Percentiles rank a stretch among this genome's conserved stretches.
Evolutionary conservation across 2,888 invertebrate species (phyloP).

Genomic region (Ectemnius continuus): DNA sequence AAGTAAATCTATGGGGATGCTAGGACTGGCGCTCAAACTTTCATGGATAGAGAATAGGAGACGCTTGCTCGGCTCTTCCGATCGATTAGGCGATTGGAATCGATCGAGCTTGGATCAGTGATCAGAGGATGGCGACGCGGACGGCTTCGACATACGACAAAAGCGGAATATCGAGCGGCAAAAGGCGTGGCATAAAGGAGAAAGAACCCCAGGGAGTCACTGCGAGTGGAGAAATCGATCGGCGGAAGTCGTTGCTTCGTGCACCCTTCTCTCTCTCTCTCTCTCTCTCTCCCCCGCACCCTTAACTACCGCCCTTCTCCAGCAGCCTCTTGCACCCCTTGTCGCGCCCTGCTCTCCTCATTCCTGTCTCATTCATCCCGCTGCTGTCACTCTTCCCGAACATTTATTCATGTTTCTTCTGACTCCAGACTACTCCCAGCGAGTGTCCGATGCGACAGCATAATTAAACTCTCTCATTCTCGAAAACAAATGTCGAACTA

Average conservation of each 20-base stretch:
- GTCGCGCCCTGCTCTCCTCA: neutral
- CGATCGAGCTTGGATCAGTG: too few relatives aligned
- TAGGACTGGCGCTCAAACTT: too few relatives aligned
- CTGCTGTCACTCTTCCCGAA: neutral
- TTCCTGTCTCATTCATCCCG: neutral
- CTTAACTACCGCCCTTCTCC: neutral
- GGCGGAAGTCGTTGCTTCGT: slow-evolving; percentile 56
- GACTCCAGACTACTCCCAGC: neutral
- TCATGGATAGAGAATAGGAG: too few relatives aligned
- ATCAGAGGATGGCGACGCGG: too few relatives aligned
- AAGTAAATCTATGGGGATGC: too few relatives aligned
- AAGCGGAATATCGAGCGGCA: slow-evolving; percentile 56
- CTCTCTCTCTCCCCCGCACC: slow-evolving; percentile 19
- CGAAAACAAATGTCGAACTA: too few relatives aligned
- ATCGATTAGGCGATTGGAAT: neutral
- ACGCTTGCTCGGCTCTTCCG: neutral
- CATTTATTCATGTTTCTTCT: neutral
- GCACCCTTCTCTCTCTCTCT: slow-evolving; percentile 16
- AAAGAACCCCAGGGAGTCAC: slow-evolving; percentile 58
- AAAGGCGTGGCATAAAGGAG: slow-evolving; percentile 63
- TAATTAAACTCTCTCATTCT: too few relatives aligned
- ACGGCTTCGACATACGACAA: neutral
- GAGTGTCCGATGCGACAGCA: neutral
- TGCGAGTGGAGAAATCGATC: slow-evolving; percentile 65
- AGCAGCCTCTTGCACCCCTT: neutral